Evolutionary conservation across 2,888 invertebrate genomes (phyloP), one percentile per base, ranked within the genome.

Genomic region (Drosophila anomelani): DNA sequence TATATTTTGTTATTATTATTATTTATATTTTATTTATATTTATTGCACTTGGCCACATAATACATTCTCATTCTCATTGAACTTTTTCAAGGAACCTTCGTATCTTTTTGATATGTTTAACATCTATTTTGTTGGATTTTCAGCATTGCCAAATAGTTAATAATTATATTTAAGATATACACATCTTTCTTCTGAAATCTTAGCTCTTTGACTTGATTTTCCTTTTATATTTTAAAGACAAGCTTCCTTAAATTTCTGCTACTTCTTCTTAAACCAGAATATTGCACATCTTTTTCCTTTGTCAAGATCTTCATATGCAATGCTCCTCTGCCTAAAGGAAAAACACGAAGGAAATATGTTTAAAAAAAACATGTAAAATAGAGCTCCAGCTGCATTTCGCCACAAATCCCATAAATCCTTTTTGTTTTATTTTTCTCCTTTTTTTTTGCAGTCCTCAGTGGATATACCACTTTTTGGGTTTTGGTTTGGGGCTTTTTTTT

Each of bases 351-450:
- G 36, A 53, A 36, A 53, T 34, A 51, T 34, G 49, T 51, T 1
- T 2, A 17, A 51, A 20, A 51, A 20, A 20, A 20, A 51, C 23
- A 15, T 36, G 20, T 23, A 53, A 53, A 51, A 53, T 15, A 36
- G 51, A 53, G 51, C 58, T 70, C 34, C 44, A 53, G 32, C 59
- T 70, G 39, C 60, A 53, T 60, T 44, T 46, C 26, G 26, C 49
- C 49, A 20, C n/a, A 46, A 47, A 51, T 29, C 39, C 32, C 51
- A 54, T 54, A 71, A 71, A 53, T 53, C 51, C 51, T 23, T 23
- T 53, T 53, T 53, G 34, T 53, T 53, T 60, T 60, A 39, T 56
- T 41, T 41, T 41, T 54, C 34, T 20, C 26, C 17, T 44, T 53
- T 17, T 49, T 23, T 38, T 41, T 54, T 7, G n/a, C 49, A 20